These are phyloP conservation scores for Deroplatys truncata DNA, from an alignment of 2,888 invertebrate genomes.

Conservation along the genomic window DNA sequence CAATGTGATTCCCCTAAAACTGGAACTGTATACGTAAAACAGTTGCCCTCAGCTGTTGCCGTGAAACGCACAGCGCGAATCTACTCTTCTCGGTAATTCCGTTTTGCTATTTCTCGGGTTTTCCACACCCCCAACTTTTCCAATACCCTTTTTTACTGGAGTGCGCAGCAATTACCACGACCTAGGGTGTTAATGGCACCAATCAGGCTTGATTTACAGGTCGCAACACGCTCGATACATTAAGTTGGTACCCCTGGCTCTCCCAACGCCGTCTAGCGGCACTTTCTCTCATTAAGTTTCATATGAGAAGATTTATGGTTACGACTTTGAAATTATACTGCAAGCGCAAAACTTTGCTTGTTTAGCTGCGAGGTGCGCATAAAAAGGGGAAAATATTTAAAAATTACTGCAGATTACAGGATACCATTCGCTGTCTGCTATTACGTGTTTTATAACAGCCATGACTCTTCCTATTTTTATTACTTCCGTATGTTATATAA, in stretches of 20 bases:
- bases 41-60: too few relatives aligned
- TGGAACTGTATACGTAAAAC: too few relatives aligned
- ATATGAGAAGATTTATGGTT: not conserved
- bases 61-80: not conserved
- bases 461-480: too few relatives aligned
- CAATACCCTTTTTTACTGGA: not conserved
- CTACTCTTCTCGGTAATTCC: not conserved
- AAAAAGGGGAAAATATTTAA: not conserved
- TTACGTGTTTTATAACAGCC: too few relatives aligned
- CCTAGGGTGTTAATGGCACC: not conserved
- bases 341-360: not conserved
- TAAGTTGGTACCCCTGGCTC: not conserved
- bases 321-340: not conserved
- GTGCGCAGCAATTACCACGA: not conserved
- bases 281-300: not conserved
- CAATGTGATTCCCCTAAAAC: too few relatives aligned
- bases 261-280: not conserved
- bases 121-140: not conserved
- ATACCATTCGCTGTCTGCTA: too few relatives aligned
- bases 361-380: not conserved
- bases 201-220: not conserved
- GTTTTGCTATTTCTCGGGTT: not conserved
- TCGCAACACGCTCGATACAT: not conserved
- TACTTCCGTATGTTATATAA: too few relatives aligned
- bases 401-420: too few relatives aligned